A percentile compares a stretch with the other conserved stretches of the same genome.
Conservation (phyloP, 2,113 vertebrate genomes). For the Pygathrix nemaeus region DNA sequence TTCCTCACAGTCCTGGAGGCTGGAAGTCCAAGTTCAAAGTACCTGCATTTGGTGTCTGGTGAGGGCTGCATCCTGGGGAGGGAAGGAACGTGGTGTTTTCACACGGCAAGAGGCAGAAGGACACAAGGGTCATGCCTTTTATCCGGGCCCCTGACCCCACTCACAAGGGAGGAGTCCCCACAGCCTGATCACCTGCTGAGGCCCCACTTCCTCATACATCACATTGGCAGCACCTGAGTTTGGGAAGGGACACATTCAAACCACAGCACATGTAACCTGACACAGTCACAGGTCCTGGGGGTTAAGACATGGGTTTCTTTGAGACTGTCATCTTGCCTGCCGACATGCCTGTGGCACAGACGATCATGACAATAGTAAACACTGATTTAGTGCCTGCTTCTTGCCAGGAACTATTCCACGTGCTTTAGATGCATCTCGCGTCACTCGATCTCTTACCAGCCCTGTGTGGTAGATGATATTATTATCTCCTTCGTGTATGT, state of each 20-base stretch:
- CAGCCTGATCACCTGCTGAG: background rate
- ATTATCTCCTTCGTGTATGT: accelerated
- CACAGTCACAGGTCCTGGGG: too few species aligned
- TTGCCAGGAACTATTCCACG: accelerated
- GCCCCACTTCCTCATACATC: background rate
- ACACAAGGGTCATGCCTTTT: background rate
- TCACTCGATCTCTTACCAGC: accelerated
- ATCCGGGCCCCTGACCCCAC: background rate
- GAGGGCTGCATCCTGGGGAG: background rate
- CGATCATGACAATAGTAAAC: accelerated
- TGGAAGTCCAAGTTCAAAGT: background rate
- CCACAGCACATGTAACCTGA: background rate
- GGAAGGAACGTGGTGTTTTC: too few species aligned
- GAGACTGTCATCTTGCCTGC: background rate
- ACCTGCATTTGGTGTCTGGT: accelerated
- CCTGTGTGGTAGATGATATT: accelerated
- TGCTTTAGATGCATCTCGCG: accelerated
- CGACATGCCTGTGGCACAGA: accelerated
- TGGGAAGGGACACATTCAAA: background rate
- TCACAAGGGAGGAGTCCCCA: background rate
- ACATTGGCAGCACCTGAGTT: background rate
- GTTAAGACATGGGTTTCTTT: accelerated
- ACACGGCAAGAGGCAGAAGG: background rate
- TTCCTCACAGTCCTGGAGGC: background rate
- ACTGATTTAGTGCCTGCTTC: accelerated